Conservation (phyloP, 2,888 invertebrate genomes). For the Drosophila mettleri region DNA sequence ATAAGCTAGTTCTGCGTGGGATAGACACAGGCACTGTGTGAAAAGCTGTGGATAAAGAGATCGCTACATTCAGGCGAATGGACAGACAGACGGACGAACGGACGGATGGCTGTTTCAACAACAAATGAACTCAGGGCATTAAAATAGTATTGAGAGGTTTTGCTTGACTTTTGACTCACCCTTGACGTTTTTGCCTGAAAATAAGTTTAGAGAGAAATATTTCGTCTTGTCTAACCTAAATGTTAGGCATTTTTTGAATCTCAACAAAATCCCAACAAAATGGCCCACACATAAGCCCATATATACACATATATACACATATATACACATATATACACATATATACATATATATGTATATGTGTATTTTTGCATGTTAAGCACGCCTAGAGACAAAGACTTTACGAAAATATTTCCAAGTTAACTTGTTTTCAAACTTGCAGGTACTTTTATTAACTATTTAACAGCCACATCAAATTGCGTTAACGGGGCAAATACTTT, state of each 20-base stretch:
- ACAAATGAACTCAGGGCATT: no score
- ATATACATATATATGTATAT: background rate
- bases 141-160: background rate
- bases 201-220: background rate
- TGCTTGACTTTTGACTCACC: background rate
- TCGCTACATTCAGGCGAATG: no score
- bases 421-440: background rate
- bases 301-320: no score
- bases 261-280: background rate
- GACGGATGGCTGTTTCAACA: no score
- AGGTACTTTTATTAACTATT: constrained; percentile 21
- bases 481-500: constrained; percentile 11
- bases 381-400: background rate
- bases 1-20: no score
- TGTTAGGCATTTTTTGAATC: background rate
- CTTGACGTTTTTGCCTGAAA: background rate
- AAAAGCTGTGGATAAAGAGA: no score
- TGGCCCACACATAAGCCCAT: background rate
- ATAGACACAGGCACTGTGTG: no score
- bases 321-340: background rate
- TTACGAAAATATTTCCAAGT: background rate
- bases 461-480: constrained; percentile 14
- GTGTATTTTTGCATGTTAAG: background rate
- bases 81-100: no score
- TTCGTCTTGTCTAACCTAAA: background rate